Conservation (phyloP, 2,888 invertebrate species). For the Pimpla rufipes region DNA sequence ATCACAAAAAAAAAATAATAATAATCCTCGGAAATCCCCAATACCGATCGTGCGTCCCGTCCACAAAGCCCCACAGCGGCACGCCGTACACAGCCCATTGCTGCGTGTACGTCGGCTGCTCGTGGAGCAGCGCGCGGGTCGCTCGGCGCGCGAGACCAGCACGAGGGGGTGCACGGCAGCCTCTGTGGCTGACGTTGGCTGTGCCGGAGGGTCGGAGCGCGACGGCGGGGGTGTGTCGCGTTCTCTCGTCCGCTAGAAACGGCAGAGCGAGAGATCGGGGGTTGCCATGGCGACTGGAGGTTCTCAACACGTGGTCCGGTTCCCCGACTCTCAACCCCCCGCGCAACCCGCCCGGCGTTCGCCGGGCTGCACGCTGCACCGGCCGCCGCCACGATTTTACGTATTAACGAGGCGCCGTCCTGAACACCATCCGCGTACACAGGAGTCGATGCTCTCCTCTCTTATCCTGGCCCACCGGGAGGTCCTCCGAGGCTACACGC, state of each 20-base stretch:
- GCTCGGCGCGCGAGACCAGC: constrained; percentile 48
- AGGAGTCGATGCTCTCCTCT: constrained; percentile 25
- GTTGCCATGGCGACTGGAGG: constrained; percentile 83
- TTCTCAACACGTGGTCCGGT: constrained; percentile 84
- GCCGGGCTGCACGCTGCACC: constrained; percentile 16
- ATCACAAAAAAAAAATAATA: neutral
- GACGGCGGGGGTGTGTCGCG: constrained; percentile 50
- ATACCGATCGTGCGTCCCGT: neutral
- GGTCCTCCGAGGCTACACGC: constrained; percentile 47
- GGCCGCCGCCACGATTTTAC: constrained; percentile 78
- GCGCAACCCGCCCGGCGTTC: constrained; percentile 15
- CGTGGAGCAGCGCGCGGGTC: constrained; percentile 54
- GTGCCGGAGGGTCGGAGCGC: constrained; percentile 40
- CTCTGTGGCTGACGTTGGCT: constrained; percentile 47
- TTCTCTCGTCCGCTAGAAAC: constrained; percentile 44
- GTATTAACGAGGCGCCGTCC: constrained; percentile 81
- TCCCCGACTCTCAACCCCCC: constrained; percentile 32
- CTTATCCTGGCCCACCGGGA: constrained; percentile 57
- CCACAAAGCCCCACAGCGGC: neutral
- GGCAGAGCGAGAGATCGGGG: constrained; percentile 75
- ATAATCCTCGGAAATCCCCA: neutral
- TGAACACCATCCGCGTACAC: constrained; percentile 73
- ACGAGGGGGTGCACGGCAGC: constrained; percentile 55
- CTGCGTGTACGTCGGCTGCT: constrained; percentile 1
- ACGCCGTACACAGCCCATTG: neutral